Evolutionary conservation across 2,888 invertebrate genomes (phyloP).

Genomic region (Ophion ventricosus): DNA sequence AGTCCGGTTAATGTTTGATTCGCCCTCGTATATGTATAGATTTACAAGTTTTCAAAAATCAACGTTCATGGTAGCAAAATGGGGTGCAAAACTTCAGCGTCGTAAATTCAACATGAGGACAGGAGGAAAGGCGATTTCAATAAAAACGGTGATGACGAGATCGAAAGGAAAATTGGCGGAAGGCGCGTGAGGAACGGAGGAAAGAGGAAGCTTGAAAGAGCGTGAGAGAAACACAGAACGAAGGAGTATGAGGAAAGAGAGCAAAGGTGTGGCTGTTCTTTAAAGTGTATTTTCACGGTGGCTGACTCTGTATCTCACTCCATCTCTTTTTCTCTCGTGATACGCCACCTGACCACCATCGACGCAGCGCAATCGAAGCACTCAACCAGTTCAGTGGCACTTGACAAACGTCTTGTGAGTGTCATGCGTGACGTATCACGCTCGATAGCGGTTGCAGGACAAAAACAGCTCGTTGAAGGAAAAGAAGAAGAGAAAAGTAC

Average conservation of each 20-base stretch:
- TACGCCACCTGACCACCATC: constrained; percentile 52
- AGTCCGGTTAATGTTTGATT: no score
- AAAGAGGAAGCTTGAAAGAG: no score
- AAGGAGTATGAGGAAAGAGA: constrained; percentile 30
- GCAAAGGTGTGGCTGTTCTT: constrained; percentile 58
- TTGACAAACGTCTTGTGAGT: constrained; percentile 54
- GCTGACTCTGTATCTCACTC: constrained; percentile 46
- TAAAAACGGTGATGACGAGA: neutral
- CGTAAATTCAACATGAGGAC: no score
- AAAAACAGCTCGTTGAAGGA: constrained; percentile 3
- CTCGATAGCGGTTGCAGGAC: constrained; percentile 26
- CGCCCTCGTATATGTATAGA: no score
- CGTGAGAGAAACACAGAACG: constrained; percentile 6
- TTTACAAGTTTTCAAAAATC: no score
- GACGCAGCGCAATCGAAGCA: constrained; percentile 38
- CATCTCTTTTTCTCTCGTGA: constrained; percentile 32
- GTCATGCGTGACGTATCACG: constrained; percentile 64
- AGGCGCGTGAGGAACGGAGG: neutral
- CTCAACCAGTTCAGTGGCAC: constrained; percentile 47
- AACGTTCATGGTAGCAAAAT: no score
- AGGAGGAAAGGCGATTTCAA: no score
- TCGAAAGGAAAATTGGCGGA: neutral
- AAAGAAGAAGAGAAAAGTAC: constrained; percentile 4
- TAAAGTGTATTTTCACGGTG: constrained; percentile 69
- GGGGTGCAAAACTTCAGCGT: no score